Evolutionary conservation across 2,888 invertebrate species (phyloP).

Genomic region (Tanytarsus gracilentus): DNA sequence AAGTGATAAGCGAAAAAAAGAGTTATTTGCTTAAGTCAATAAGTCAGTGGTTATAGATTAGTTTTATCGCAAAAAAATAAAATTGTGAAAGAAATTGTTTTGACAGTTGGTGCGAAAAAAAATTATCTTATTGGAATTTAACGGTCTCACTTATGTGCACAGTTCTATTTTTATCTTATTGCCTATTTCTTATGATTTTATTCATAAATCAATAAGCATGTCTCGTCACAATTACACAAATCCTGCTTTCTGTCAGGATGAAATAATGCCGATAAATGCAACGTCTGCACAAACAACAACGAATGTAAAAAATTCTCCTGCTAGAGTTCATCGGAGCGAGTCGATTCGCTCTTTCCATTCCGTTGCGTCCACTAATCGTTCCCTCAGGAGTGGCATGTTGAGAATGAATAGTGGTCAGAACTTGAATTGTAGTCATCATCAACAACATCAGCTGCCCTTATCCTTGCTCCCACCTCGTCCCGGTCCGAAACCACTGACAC

Average conservation of each 20-base stretch:
- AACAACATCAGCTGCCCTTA: conserved; percentile 31
- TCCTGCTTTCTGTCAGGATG: conserved; percentile 73
- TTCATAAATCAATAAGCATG: conserved; percentile 34
- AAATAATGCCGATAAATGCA: conserved; percentile 43
- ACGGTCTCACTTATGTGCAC: conserved; percentile 11
- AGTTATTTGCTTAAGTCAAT: background rate
- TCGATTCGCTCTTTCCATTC: conserved; percentile 41
- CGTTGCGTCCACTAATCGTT: conserved; percentile 22
- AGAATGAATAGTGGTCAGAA: conserved; percentile 26
- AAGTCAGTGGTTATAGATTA: background rate
- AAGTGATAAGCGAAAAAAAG: background rate
- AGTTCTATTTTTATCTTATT: conserved; percentile 2
- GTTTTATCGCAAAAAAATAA: background rate
- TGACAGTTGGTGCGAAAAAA: background rate
- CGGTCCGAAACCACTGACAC: conserved; percentile 35
- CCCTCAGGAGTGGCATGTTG: conserved; percentile 21
- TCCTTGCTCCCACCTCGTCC: conserved; percentile 33
- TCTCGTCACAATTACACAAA: conserved; percentile 56
- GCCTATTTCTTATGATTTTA: conserved; percentile 6
- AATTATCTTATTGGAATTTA: conserved; percentile 18
- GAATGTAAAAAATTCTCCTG: conserved; percentile 41
- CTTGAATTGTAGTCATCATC: conserved; percentile 33
- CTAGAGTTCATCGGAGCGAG: conserved; percentile 45
- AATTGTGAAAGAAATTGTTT: background rate
- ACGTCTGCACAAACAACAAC: conserved; percentile 40